phyloP scores from a whole-genome alignment of 2,888 invertebrate genomes.

The Allolobophora icterica region DNA sequence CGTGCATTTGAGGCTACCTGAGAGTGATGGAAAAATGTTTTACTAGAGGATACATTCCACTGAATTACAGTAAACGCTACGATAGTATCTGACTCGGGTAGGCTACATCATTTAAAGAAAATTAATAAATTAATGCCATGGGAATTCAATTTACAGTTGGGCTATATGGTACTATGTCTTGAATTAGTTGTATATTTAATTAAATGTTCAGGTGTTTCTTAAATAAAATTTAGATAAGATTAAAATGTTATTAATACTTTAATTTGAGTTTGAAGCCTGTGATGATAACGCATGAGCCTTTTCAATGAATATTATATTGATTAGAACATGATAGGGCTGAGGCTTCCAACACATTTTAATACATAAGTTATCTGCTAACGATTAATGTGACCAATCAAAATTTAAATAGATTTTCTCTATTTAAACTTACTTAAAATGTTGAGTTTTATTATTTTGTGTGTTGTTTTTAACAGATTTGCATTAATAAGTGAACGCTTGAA shows the following conservation, averaged over 20 bases:
- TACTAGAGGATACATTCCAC: background rate
- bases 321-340: constrained; percentile 2
- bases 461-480: background rate
- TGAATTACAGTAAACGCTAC: constrained; percentile 19
- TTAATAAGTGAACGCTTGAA: background rate
- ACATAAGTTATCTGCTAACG: background rate
- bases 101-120: background rate
- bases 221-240: no score
- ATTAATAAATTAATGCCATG: background rate
- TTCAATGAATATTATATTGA: background rate
- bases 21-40: constrained; percentile 7
- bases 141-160: no score
- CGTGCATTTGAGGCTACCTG: background rate
- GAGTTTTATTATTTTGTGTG: background rate
- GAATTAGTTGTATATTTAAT: no score
- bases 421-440: background rate
- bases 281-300: constrained; percentile 10
- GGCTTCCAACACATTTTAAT: background rate
- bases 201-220: no score
- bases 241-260: background rate
- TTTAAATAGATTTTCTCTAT: background rate
- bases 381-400: background rate
- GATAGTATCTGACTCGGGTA: constrained; percentile 29
- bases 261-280: background rate
- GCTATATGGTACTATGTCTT: no score